Base-by-base conservation (phyloP, 2,888 invertebrate species). In the Palloptera scutellata region DNA sequence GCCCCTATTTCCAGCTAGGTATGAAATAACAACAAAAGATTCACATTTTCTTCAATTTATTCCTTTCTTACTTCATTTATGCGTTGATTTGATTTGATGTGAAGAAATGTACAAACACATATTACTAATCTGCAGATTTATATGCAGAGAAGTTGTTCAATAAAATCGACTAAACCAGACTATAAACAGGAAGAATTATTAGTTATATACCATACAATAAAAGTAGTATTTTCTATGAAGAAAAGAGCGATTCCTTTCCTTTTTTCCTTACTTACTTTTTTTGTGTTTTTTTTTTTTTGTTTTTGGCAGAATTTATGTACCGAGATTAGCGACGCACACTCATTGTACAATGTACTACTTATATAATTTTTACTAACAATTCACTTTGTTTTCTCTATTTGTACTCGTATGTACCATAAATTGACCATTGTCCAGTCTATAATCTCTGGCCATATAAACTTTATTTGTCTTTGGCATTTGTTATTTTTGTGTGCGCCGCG, bases 91-190 rank as follows among this genome's bases (percentile, higher is more conserved):
- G 3, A 30, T 30, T 30, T 30, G 30, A 30, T 30, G 30, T 4
- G 30, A 30, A 30, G 30, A 30, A 30, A 30, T 30, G 6, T 30
- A 30, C 30, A 30, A n/a, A 53, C 4, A 53, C 6, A 15, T 61
- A 52, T 55, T 66, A 70, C 72, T 76, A 76, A 76, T 76, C 76
- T 71, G 69, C 65, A 74, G 73, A 76, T 76, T 76, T 76, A 76
- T 76, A 76, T 76, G 74, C 76, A 74, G 73, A 74, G 70, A 76
- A 76, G 75, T 76, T 76, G 76, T 74, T 76, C 76, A 74, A 76
- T 76, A 76, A 76, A 76, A 73, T 70, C 60, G 54, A 19, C 61
- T 61, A 66, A 66, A 61, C 66, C 61, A 61, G 66, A 43, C 66
- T 61, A 66, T 66, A 66, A 67, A 67, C 62, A 62, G 55, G 62